Base-by-base conservation (phyloP, 2,888 invertebrate genomes). In the Cremastinae sp. region DNA sequence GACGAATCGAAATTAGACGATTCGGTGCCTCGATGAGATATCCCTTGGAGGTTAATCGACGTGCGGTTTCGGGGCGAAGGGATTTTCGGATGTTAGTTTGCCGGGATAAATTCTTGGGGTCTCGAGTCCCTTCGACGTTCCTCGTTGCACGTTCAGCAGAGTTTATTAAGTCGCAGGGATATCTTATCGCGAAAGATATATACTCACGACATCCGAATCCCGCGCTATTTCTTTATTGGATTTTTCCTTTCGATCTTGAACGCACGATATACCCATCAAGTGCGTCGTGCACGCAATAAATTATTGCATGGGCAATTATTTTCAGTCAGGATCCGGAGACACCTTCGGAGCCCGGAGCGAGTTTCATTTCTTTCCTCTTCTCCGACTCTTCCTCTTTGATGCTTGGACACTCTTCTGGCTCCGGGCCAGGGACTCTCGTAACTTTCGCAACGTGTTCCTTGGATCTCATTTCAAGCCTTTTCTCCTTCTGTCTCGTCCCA, bases 261-360 rank as follows among this genome's bases (percentile, higher is more conserved):
- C 78, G 41, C 79, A 74, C 77, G 75, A 78, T 77, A 75, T 68
- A 62, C 58, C 47, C n/a, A n/a, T n/a, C n/a, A n/a, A 73, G 59
- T 75, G 79, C 80, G 80, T 79, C 80, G 80, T 79, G 75, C 81
- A 79, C 74, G 80, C 84, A 84, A 85, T 88, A 87, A 87, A 88
- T 88, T 88, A 88, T 88, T 88, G 87, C 88, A 86, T 84, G 86
- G 85, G n/a, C n/a, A n/a, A 88, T 88, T 87, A 88, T 88, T 87
- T 87, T 87, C 85, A 82, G 85, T 85, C 84, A 28, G 28, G 28
- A 28, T 28, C 5, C 5, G n/a, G 28, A 28, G 28, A 28, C 28
- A 28, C 28, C 28, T 28, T 5, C 28, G 28, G 5, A 28, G 28
- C 28, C 28, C 28, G 2, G 28, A 28, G 41, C 12, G 65, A 53